Conservation (phyloP, 2,113 vertebrate genomes). For the Camarhynchus parvulus region DNA sequence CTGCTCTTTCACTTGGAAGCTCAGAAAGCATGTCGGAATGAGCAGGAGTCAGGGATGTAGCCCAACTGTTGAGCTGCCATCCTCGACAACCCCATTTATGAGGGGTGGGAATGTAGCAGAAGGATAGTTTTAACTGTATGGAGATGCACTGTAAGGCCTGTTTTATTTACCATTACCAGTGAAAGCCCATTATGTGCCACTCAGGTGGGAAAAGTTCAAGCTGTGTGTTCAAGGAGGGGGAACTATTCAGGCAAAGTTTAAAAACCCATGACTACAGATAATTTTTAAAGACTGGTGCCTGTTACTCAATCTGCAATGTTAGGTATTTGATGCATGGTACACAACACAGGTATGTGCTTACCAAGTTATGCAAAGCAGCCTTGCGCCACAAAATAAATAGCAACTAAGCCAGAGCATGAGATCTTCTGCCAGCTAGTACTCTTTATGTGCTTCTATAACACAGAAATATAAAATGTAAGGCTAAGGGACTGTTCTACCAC, state of each 20-base stretch:
- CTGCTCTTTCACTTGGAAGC: not conserved
- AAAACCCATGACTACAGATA: not conserved
- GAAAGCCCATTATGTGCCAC: not conserved
- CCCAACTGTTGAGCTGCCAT: not conserved
- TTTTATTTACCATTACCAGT: not conserved
- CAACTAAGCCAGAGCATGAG: not conserved
- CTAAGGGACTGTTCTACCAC: not conserved
- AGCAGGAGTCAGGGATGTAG: not conserved
- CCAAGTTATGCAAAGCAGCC: not conserved
- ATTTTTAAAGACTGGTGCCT: not conserved
- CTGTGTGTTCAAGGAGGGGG: not conserved
- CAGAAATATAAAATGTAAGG: not conserved
- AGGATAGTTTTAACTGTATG: not conserved
- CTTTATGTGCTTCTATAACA: not conserved
- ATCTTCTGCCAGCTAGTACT: not conserved
- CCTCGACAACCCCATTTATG: not conserved
- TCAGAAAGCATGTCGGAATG: not conserved
- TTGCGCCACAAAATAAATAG: not conserved
- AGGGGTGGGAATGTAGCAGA: not conserved
- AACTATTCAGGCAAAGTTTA: not conserved
- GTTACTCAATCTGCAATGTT: not conserved
- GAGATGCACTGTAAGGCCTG: not conserved
- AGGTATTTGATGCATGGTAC: not conserved
- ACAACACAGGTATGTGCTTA: not conserved
- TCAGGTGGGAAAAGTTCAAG: not conserved